These are phyloP conservation scores for Nasonovia ribisnigri DNA, from an alignment of 2,888 invertebrate genomes.

Conservation along the genomic window DNA sequence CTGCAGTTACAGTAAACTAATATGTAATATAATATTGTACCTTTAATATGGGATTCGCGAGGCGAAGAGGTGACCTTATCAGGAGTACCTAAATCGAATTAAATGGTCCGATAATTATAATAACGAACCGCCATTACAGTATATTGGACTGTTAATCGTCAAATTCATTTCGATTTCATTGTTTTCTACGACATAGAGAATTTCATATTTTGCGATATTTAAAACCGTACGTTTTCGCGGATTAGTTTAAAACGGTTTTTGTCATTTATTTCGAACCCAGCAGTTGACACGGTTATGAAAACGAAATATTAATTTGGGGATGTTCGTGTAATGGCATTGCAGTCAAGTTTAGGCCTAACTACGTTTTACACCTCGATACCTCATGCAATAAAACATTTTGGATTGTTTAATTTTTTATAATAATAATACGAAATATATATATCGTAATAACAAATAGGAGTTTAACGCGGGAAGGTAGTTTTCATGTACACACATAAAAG, in stretches of 20 bases:
- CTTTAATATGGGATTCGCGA: background rate
- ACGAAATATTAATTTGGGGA: background rate
- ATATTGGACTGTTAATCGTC: background rate
- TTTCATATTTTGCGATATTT: background rate
- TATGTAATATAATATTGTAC: background rate
- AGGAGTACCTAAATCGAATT: background rate
- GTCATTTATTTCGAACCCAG: background rate
- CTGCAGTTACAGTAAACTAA: background rate
- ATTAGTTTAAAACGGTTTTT: background rate
- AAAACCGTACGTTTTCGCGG: background rate
- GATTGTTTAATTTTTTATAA: slow-evolving; percentile 21
- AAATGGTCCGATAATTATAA: background rate
- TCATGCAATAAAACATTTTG: slow-evolving; percentile 21
- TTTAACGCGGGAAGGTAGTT: background rate
- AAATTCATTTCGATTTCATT: background rate
- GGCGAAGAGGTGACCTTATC: background rate
- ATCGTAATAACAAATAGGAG: background rate
- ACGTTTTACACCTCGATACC: background rate
- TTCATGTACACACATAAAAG: background rate
- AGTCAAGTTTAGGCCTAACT: background rate
- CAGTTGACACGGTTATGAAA: background rate
- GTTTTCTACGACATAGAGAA: background rate
- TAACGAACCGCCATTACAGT: background rate
- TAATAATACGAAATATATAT: background rate
- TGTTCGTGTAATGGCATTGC: background rate